Conservation (phyloP, 2,797 vertebrate genomes). For the Picus viridis region DNA sequence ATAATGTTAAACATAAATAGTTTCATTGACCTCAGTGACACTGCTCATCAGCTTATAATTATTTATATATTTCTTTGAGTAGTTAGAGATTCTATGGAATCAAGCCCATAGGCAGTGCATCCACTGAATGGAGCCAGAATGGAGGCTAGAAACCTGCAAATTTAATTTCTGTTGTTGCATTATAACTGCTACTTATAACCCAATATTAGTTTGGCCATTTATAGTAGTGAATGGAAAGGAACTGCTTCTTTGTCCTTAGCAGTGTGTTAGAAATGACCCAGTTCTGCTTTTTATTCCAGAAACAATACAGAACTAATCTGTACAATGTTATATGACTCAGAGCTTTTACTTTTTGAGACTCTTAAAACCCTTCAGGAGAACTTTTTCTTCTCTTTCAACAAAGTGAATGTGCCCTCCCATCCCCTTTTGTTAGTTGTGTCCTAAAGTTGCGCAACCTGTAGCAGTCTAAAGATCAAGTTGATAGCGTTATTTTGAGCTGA, state of each 20-base stretch:
- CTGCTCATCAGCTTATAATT: slow-evolving; percentile 39
- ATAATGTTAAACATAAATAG: slow-evolving; percentile 47
- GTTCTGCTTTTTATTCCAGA: not conserved
- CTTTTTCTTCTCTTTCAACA: not conserved
- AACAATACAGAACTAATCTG: not conserved
- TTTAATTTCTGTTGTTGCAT: not conserved
- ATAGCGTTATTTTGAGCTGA: not conserved
- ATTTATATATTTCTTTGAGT: slow-evolving; percentile 42
- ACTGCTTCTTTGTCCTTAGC: not conserved
- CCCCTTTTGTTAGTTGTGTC: not conserved
- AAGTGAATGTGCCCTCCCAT: not conserved
- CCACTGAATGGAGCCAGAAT: not conserved
- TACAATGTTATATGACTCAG: not conserved
- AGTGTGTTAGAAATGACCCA: not conserved
- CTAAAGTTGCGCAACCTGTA: not conserved
- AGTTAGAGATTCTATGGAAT: not conserved
- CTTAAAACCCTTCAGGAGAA: not conserved
- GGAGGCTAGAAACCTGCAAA: slow-evolving; percentile 39
- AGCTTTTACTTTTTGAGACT: not conserved
- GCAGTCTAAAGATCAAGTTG: not conserved
- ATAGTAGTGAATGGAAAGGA: not conserved
- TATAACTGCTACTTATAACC: not conserved
- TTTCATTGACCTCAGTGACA: slow-evolving; percentile 21
- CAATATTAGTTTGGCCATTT: not conserved
- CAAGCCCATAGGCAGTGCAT: not conserved